These are phyloP conservation scores for Enteromius mattozi DNA, from an alignment of 2,797 vertebrate species.

Conservation along the genomic window DNA sequence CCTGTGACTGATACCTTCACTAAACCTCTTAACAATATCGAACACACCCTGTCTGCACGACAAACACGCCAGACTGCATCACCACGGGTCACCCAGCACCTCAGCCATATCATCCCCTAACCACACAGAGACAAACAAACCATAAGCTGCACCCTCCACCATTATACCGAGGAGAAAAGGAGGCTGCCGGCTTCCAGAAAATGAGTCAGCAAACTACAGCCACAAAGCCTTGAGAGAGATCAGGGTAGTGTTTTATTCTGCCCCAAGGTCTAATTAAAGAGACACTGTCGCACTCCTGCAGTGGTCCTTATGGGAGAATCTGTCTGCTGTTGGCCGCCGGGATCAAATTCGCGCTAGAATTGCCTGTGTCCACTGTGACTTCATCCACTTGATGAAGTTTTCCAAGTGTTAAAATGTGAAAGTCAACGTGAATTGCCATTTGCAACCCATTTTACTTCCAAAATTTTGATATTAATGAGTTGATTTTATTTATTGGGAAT, in stretches of 20 bases:
- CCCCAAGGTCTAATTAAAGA: slow-evolving; percentile 52
- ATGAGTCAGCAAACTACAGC: slow-evolving; percentile 18
- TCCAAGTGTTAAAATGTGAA: background rate
- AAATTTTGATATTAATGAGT: background rate
- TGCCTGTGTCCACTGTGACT: slow-evolving; percentile 14
- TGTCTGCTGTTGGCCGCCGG: slow-evolving; percentile 26
- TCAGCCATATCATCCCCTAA: slow-evolving; percentile 49
- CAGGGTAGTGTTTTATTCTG: slow-evolving; percentile 30
- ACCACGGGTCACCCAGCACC: slow-evolving; percentile 44
- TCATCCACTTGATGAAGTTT: slow-evolving; percentile 29
- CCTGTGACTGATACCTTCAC: slow-evolving; percentile 38
- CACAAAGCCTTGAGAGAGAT: slow-evolving; percentile 31
- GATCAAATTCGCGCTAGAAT: slow-evolving; percentile 25
- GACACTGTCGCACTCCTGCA: slow-evolving; percentile 10
- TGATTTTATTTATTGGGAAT: background rate
- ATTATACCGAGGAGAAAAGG: slow-evolving; percentile 17
- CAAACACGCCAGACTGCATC: slow-evolving; percentile 45
- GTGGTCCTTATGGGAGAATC: slow-evolving; percentile 39
- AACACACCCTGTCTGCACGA: slow-evolving; percentile 17
- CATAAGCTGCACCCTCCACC: slow-evolving; percentile 35
- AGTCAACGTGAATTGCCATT: background rate
- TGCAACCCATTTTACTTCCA: background rate
- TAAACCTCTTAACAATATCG: slow-evolving; percentile 31
- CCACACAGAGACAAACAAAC: slow-evolving; percentile 61
- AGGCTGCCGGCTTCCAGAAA: slow-evolving; percentile 8